A percentile compares a stretch with the other conserved stretches of the same genome.
Conservation (phyloP, 1,140 invertebrate species). For the Acromyrmex heyeri region DNA sequence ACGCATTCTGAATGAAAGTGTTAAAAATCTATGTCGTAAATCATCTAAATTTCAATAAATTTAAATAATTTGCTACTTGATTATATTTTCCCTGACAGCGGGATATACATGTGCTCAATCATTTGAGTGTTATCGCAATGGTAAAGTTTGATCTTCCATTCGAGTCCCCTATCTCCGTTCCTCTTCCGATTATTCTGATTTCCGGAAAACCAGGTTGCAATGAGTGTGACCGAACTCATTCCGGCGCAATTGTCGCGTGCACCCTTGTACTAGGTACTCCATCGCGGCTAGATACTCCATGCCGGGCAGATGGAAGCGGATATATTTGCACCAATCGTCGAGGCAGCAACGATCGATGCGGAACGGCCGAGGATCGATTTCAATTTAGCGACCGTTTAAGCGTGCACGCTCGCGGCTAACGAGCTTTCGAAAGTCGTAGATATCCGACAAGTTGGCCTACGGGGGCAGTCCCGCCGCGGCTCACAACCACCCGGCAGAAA, state of each 20-base stretch:
- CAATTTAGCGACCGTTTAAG: constrained; percentile 86
- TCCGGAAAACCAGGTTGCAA: constrained; percentile 10
- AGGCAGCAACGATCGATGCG: constrained; percentile 75
- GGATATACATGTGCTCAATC: background rate
- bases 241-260: constrained; percentile 71
- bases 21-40: background rate
- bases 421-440: constrained; percentile 86
- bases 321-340: constrained; percentile 70
- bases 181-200: background rate
- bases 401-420: constrained; percentile 84
- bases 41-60: constrained; percentile 12
- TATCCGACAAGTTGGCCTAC: constrained; percentile 84
- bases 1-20: background rate
- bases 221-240: constrained; percentile 36
- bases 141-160: constrained; percentile 3
- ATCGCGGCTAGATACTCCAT: constrained; percentile 22
- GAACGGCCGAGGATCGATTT: constrained; percentile 83
- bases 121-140: background rate
- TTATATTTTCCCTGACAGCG: background rate
- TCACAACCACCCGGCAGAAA: constrained; percentile 74
- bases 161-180: background rate
- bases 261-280: constrained; percentile 71
- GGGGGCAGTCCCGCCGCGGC: constrained; percentile 65
- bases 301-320: constrained; percentile 50
- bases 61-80: background rate